Conservation (phyloP, 2,888 invertebrate species). For the Drosophila limbata region DNA sequence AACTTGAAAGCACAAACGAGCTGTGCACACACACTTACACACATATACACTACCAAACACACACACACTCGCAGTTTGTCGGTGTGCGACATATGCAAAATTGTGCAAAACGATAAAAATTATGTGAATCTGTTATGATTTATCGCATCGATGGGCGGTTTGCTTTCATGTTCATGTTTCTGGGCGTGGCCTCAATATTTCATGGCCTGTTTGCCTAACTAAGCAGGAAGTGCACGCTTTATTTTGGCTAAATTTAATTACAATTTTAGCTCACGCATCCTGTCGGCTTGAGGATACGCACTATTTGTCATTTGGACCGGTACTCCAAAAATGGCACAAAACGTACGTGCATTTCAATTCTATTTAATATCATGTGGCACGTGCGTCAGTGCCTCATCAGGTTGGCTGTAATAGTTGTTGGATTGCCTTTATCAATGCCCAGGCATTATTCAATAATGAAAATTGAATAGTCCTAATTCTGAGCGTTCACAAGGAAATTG, state of each 20-base stretch:
- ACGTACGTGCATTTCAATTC: constrained; percentile 60
- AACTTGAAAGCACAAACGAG: constrained; percentile 63
- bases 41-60: neutral
- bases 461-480: constrained; percentile 81
- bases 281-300: constrained; percentile 58
- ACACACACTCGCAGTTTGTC: neutral
- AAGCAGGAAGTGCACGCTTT: constrained; percentile 48
- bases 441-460: constrained; percentile 80
- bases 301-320: constrained; percentile 54
- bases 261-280: constrained; percentile 39
- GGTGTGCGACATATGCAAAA: constrained; percentile 66
- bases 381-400: constrained; percentile 53
- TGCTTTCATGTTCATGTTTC: neutral
- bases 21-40: constrained; percentile 6
- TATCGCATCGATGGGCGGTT: constrained; percentile 55
- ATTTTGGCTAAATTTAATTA: constrained; percentile 67
- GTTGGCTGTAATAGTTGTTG: constrained; percentile 40
- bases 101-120: constrained; percentile 75
- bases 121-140: constrained; percentile 74
- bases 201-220: constrained; percentile 35
- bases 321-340: neutral
- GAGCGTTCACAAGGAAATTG: constrained; percentile 57
- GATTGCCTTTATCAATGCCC: constrained; percentile 62
- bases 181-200: constrained; percentile 5
- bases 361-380: constrained; percentile 44